A percentile compares a stretch with the other conserved stretches of the same genome.
These are phyloP conservation scores for Hippotragus niger DNA, from an alignment of 2,113 vertebrate genomes.

Conservation along the genomic window DNA sequence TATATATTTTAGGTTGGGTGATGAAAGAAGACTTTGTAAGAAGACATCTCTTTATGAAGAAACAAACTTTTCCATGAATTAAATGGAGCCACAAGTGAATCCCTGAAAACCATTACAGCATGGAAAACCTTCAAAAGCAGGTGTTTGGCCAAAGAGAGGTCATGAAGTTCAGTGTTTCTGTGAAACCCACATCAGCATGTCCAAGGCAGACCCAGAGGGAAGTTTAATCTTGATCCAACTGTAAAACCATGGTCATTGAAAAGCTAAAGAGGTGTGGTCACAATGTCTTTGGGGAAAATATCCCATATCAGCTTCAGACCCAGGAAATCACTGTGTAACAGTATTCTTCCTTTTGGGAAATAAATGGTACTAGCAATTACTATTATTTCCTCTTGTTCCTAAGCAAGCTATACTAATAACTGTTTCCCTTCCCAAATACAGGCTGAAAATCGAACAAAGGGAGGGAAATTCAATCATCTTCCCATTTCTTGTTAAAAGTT, in stretches of 20 bases:
- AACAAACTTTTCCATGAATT: not conserved
- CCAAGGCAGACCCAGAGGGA: not conserved
- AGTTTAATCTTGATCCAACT: not conserved
- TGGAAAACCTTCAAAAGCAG: not conserved
- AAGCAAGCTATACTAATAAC: not conserved
- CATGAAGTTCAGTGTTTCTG: not conserved
- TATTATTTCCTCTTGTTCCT: not conserved
- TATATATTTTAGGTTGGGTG: not conserved
- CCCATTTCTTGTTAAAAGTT: not conserved
- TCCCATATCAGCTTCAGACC: not conserved
- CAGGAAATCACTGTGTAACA: not conserved
- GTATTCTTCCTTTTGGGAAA: not conserved
- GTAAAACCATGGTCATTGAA: not conserved
- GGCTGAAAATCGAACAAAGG: not conserved
- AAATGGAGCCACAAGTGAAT: not conserved
- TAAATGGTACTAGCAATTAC: not conserved
- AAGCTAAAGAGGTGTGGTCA: not conserved
- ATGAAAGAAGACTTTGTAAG: not conserved
- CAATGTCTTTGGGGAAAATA: not conserved
- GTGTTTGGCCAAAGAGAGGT: not conserved
- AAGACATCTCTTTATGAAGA: not conserved
- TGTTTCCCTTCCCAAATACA: not conserved
- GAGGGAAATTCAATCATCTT: not conserved
- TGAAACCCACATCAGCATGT: not conserved
- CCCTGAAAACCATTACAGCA: not conserved